Evolutionary conservation across 2,113 vertebrate genomes (phyloP).

Genomic region (Alaudala cheleensis): DNA sequence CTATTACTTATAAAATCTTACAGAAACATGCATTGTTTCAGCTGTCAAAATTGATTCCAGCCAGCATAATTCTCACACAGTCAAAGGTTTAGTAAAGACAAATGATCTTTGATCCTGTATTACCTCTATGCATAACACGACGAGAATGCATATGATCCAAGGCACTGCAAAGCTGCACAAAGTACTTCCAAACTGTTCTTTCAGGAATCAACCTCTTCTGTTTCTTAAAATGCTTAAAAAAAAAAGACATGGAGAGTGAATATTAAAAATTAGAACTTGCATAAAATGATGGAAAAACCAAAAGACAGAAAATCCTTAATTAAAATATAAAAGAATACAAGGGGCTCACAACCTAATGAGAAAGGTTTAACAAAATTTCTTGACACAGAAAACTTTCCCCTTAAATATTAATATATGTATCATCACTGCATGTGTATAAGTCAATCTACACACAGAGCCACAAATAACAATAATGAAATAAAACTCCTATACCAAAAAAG

Average conservation of each 20-base stretch:
- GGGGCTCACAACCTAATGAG: not conserved
- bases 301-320: not conserved
- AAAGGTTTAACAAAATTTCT: not conserved
- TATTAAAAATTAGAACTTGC: not conserved
- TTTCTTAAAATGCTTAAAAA: slow-evolving; percentile 95
- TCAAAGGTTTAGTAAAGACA: not conserved
- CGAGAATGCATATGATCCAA: slow-evolving; percentile 98
- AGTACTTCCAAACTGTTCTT: slow-evolving; percentile 98
- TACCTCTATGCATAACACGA: slow-evolving; percentile 98
- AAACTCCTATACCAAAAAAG: not conserved
- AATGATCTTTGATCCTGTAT: not conserved
- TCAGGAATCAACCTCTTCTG: slow-evolving; percentile 96
- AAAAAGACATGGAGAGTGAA: not conserved
- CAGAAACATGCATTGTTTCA: not conserved
- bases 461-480: not conserved
- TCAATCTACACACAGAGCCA: not conserved
- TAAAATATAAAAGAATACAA: not conserved
- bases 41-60: not conserved
- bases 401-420: not conserved
- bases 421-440: not conserved
- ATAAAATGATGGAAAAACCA: not conserved
- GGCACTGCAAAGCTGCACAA: slow-evolving; percentile 97
- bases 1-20: not conserved
- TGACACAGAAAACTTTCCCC: not conserved
- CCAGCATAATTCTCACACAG: not conserved